A percentile compares a stretch with the other conserved stretches of the same genome.
Conservation (phyloP, 2,113 vertebrate species). For the Strigops habroptila region DNA sequence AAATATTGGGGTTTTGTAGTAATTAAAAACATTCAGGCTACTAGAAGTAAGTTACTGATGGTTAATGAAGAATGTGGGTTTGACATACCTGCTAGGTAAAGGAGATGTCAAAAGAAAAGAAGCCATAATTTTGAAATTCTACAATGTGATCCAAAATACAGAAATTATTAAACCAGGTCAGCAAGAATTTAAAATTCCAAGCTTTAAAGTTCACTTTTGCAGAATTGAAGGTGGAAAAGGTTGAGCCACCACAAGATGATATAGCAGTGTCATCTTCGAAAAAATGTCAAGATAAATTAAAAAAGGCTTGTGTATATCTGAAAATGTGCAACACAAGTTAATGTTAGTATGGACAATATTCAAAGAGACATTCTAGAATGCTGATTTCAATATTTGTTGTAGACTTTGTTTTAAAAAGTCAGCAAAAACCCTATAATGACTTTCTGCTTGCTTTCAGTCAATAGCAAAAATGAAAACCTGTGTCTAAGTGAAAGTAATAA, state of each 20-base stretch:
- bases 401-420: neutral
- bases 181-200: neutral
- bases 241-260: neutral
- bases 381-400: neutral
- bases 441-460: neutral
- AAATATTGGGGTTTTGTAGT: neutral
- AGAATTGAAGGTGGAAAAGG: neutral
- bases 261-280: neutral
- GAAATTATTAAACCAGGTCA: neutral
- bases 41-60: neutral
- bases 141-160: neutral
- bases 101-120: neutral
- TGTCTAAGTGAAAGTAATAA: neutral
- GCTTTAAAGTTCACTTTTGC: neutral
- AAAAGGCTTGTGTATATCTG: neutral
- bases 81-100: neutral
- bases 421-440: neutral
- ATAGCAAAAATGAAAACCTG: neutral
- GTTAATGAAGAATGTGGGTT: neutral
- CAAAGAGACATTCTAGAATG: neutral
- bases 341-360: neutral
- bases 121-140: neutral
- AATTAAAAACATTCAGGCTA: neutral
- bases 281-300: neutral
- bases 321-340: neutral